A percentile compares a stretch with the other conserved stretches of the same genome.
phyloP scores from a whole-genome alignment of 2,113 vertebrate species.

The Stegostoma tigrinum region DNA sequence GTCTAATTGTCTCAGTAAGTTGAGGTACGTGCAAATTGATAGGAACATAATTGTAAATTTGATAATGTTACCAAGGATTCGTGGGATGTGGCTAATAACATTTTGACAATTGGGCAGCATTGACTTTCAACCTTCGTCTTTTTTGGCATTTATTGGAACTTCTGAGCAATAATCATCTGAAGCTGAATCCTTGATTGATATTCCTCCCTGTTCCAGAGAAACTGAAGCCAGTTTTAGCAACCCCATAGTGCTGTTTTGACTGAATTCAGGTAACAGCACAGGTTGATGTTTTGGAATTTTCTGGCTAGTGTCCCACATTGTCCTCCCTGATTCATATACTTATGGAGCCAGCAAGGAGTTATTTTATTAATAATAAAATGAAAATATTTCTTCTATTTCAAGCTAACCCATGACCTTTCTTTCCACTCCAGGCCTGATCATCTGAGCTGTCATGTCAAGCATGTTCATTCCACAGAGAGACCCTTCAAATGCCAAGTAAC shows the following conservation, averaged over 20 bases:
- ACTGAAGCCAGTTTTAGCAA: neutral
- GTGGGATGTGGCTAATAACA: neutral
- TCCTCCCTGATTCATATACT: neutral
- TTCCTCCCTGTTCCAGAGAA: neutral
- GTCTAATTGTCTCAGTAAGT: neutral
- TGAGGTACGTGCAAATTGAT: neutral
- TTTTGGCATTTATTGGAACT: neutral
- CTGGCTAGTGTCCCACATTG: neutral
- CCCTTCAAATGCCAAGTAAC: conserved; percentile 99
- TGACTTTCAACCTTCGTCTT: neutral
- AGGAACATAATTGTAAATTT: neutral
- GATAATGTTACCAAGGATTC: neutral
- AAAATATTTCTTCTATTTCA: neutral
- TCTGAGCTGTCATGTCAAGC: conserved; percentile 99
- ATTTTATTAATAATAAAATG: neutral
- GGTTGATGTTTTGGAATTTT: neutral
- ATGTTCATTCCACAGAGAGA: conserved; percentile 98
- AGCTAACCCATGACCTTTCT: conserved; percentile 45
- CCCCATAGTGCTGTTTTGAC: neutral
- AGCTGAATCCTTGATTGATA: neutral
- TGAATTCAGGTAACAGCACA: neutral
- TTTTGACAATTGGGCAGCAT: neutral
- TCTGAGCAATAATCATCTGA: neutral
- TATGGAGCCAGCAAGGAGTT: neutral
- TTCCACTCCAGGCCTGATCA: conserved; percentile 83